Percentiles rank a stretch among this genome's conserved stretches.
Conservation (phyloP, 1,140 invertebrate species). For the Leucophenga varia region DNA sequence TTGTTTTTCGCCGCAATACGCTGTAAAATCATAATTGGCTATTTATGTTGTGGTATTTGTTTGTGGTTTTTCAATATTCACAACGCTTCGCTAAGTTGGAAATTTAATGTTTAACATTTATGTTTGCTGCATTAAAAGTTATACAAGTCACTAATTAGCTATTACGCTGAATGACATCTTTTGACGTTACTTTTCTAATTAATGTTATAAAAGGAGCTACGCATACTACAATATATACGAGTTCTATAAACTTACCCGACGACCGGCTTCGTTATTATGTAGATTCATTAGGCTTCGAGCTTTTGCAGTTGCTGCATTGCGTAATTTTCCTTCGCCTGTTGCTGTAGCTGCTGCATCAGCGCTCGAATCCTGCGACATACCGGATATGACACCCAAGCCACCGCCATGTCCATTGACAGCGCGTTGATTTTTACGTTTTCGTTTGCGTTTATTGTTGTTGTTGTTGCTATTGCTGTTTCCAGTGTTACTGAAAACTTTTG, state of each 20-base stretch:
- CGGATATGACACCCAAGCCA: constrained; percentile 31
- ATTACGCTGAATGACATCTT: too few species aligned
- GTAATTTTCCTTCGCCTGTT: constrained; percentile 15
- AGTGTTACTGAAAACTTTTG: constrained; percentile 39
- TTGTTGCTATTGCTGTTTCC: constrained; percentile 12
- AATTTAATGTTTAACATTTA: too few species aligned
- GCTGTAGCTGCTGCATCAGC: constrained; percentile 24
- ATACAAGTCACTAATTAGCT: too few species aligned
- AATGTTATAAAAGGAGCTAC: too few species aligned
- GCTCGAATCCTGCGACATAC: too few species aligned
- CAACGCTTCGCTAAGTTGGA: background rate
- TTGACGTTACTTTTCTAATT: too few species aligned
- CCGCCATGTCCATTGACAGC: constrained; percentile 36
- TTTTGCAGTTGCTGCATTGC: constrained; percentile 60
- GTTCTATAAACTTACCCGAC: constrained; percentile 83
- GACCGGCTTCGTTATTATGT: constrained; percentile 92
- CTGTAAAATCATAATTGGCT: constrained; percentile 3
- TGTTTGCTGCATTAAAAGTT: too few species aligned
- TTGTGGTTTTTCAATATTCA: background rate
- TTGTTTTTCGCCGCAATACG: background rate
- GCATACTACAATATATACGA: too few species aligned
- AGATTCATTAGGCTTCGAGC: constrained; percentile 88
- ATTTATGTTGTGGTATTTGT: constrained; percentile 2
- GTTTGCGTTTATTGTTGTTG: constrained; percentile 27
- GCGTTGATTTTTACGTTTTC: constrained; percentile 46